Percentiles rank a stretch among this genome's conserved stretches.
These are phyloP conservation scores for Sebastes vulpes DNA, from an alignment of 2,797 vertebrate species.

Conservation along the genomic window DNA sequence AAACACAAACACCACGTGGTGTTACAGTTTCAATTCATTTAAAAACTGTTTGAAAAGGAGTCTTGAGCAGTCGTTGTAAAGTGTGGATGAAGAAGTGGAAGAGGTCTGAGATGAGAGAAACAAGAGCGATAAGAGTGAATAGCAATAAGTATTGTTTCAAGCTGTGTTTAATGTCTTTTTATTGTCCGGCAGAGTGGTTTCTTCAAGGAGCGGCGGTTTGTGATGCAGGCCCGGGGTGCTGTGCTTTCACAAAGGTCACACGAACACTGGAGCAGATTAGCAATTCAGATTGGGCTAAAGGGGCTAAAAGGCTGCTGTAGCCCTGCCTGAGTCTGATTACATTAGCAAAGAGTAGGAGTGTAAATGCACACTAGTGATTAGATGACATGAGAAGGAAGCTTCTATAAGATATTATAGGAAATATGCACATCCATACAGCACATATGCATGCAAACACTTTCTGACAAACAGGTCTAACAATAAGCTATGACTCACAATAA, in stretches of 20 bases:
- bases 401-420: conserved; percentile 21
- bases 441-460: conserved; percentile 4
- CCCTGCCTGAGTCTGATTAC: conserved; percentile 78
- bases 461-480: conserved; percentile 23
- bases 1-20: background rate
- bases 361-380: conserved; percentile 63
- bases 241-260: conserved; percentile 82
- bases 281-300: conserved; percentile 83
- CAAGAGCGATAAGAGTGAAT: background rate
- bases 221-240: conserved; percentile 76
- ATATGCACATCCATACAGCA: background rate
- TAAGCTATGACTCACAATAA: conserved; percentile 27
- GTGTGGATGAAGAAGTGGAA: background rate
- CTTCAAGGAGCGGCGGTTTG: conserved; percentile 67
- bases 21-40: background rate
- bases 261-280: conserved; percentile 80
- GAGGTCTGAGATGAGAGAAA: conserved; percentile 13
- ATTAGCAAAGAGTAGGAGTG: conserved; percentile 73
- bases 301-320: conserved; percentile 79
- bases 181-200: conserved; percentile 57
- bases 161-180: conserved; percentile 36
- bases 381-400: conserved; percentile 33
- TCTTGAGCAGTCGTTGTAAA: background rate
- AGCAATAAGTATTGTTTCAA: conserved; percentile 44
- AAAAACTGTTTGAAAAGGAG: background rate